These are phyloP conservation scores for Meriones psammophilus DNA, from an alignment of 2,797 vertebrate species.

Conservation along the genomic window DNA sequence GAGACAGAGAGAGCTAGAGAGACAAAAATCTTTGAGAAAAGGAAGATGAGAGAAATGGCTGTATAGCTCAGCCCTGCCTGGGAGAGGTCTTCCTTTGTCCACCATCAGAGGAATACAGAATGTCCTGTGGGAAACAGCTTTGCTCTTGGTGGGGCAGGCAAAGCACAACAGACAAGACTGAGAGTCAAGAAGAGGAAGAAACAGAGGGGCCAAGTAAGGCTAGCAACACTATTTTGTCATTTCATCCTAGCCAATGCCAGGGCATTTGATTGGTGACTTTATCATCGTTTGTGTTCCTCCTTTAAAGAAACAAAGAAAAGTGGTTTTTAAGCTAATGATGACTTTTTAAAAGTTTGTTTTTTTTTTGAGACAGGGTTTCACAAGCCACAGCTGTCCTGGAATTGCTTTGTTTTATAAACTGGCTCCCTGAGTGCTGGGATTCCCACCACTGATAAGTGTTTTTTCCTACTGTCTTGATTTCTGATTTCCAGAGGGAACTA, in stretches of 20 bases:
- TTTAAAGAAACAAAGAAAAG: background rate
- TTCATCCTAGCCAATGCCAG: background rate
- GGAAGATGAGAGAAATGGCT: conserved; percentile 27
- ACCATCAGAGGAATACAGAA: background rate
- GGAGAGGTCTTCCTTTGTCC: conserved; percentile 72
- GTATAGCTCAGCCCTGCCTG: conserved; percentile 24
- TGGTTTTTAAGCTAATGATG: background rate
- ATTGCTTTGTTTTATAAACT: conserved; percentile 19
- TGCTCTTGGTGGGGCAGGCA: conserved; percentile 57
- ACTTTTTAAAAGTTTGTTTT: background rate
- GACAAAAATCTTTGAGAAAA: conserved; percentile 53
- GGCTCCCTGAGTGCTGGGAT: too few species aligned
- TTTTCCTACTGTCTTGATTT: background rate
- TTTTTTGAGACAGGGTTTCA: too few species aligned
- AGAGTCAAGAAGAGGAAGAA: conserved; percentile 54
- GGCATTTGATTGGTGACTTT: conserved; percentile 9
- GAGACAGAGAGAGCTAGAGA: background rate
- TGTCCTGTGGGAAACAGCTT: conserved; percentile 43
- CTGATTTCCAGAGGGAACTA: conserved; percentile 43
- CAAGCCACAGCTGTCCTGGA: too few species aligned
- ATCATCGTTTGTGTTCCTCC: background rate
- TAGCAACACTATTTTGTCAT: background rate
- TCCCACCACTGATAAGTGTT: background rate
- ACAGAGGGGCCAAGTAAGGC: conserved; percentile 54
- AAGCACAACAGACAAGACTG: conserved; percentile 52